Evolutionary conservation across 2,797 vertebrate species (phyloP).

Genomic region (Cheracebus regulus): DNA sequence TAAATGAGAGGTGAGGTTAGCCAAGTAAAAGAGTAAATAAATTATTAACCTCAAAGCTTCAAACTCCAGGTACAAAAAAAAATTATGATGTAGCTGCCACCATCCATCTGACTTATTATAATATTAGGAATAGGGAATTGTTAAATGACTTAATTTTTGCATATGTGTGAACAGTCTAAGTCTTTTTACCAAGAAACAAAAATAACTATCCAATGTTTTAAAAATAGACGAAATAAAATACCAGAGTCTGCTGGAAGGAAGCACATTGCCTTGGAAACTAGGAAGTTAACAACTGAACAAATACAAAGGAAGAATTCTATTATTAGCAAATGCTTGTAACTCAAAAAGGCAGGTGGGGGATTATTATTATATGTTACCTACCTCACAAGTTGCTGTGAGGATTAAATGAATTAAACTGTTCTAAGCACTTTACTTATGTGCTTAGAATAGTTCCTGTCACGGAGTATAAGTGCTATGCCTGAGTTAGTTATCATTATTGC

Average conservation of each 20-base stretch:
- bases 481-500: slow-evolving; percentile 1
- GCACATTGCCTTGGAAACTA: slow-evolving; percentile 70
- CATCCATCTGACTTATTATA: slow-evolving; percentile 30
- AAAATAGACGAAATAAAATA: slow-evolving; percentile 71
- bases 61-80: slow-evolving; percentile 13
- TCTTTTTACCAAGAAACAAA: slow-evolving; percentile 59
- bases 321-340: slow-evolving; percentile 65
- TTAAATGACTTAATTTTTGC: slow-evolving; percentile 54
- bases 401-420: slow-evolving; percentile 42
- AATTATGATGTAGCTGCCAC: slow-evolving; percentile 13
- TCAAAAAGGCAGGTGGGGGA: slow-evolving; percentile 64
- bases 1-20: not conserved
- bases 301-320: slow-evolving; percentile 68
- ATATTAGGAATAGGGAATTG: slow-evolving; percentile 33
- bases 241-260: slow-evolving; percentile 46
- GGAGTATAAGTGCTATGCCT: not conserved
- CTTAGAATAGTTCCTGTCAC: not conserved
- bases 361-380: slow-evolving; percentile 31
- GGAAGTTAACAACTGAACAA: slow-evolving; percentile 70
- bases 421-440: not conserved
- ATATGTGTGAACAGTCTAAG: not conserved
- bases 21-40: slow-evolving; percentile 46
- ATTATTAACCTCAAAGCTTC: slow-evolving; percentile 5
- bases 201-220: slow-evolving; percentile 57
- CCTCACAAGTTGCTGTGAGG: not conserved